Evolutionary conservation across 2,113 vertebrate genomes (phyloP), one percentile per base, ranked within the genome.

Genomic region (Ptyas mucosa): DNA sequence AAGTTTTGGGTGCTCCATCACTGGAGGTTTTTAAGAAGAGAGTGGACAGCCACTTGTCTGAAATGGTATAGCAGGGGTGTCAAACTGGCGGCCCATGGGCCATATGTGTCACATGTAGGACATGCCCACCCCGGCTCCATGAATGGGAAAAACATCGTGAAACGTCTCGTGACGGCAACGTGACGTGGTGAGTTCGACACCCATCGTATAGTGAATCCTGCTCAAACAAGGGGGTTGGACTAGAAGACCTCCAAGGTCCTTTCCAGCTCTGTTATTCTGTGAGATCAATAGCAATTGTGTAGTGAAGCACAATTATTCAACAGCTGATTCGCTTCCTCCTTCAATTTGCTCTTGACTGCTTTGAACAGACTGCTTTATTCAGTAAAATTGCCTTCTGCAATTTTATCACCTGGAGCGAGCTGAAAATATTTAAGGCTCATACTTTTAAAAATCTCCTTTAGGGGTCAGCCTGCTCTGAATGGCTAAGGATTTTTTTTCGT

Each of bases 401-500:
- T 43, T 93, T 93, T 86, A 58, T 89, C 54, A 29, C 88, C 92
- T 90, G 20, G 75, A 90, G 61, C 43, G 49, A 89, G 88, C 21
- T 75, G 57, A 85, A 81, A 90, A 86, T 52, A 86, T 86, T 58
- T 26, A 46, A 29, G 58, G n/a, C 46, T 86, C 75, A 58, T 85
- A 29, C 85, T 85, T 88, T 89, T 39, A 51, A 75, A 87, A 55
- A 89, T 58, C 21, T 57, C 49, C 81, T 92, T 90, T 91, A 43
- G 52, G 6, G 64, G 23, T 52, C 87, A 53, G 85, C 81, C 88
- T 64, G 87, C 14, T 85, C 49, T 3, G 26, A 91, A 6, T 0
- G 49, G 23, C 1, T 0, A 34, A 54, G 90, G 21, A 0, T 46
- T 89, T 91, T 89, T 94, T 85, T 85, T 95, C 57, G 89, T 90